These are phyloP conservation scores for Macrocentrus cingulum DNA, from an alignment of 1,140 invertebrate genomes.

Conservation along the genomic window DNA sequence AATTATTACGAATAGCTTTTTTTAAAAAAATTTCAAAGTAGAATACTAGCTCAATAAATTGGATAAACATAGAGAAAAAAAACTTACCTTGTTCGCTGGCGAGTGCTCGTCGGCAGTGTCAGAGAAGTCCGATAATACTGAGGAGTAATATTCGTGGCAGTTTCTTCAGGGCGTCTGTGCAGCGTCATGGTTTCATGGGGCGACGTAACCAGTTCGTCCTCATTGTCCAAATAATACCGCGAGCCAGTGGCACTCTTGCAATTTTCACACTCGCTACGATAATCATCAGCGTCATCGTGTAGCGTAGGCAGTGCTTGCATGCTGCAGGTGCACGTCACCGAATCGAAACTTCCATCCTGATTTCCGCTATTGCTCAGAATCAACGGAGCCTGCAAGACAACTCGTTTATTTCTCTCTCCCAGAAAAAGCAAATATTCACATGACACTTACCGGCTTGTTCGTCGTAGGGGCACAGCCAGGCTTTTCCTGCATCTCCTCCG, in stretches of 20 bases:
- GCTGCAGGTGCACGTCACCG: conserved; percentile 54
- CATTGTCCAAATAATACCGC: conserved; percentile 65
- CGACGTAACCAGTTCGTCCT: conserved; percentile 60
- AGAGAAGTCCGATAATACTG: conserved; percentile 68
- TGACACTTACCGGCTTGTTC: conserved; percentile 11
- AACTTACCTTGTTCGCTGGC: conserved; percentile 63
- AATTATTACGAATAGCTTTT: too few species aligned
- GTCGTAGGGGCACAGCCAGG: too few species aligned
- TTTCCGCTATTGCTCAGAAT: conserved; percentile 49
- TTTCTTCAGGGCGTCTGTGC: conserved; percentile 64
- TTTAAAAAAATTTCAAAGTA: conserved; percentile 1
- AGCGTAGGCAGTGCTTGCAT: conserved; percentile 53
- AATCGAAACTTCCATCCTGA: conserved; percentile 56
- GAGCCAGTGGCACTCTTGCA: conserved; percentile 74
- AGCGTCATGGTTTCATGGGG: conserved; percentile 72
- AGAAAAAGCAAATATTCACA: background rate
- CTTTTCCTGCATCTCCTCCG: too few species aligned
- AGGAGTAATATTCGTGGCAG: conserved; percentile 48
- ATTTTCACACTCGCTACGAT: conserved; percentile 80
- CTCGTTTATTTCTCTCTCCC: too few species aligned
- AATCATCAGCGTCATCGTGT: conserved; percentile 70
- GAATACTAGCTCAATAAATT: too few species aligned
- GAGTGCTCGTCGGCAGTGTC: conserved; percentile 69
- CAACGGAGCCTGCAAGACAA: conserved; percentile 43
- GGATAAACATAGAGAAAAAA: too few species aligned